A percentile compares a stretch with the other conserved stretches of the same genome.
Evolutionary conservation across 2,113 vertebrate genomes (phyloP).

Genomic region (Epinephelus moara): DNA sequence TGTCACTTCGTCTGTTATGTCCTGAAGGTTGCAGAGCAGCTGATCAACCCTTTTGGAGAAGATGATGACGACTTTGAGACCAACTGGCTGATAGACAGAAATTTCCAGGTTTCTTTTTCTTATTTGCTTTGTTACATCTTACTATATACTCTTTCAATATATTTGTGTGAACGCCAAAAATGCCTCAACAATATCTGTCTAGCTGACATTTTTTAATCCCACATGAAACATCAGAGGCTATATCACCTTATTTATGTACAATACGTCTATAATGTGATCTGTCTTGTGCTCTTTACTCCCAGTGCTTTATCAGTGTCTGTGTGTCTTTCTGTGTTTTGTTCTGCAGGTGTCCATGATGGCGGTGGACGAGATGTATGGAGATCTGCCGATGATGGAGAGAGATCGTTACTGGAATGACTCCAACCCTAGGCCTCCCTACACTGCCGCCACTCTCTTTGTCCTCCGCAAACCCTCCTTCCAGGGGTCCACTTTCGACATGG

Average conservation of each 20-base stretch:
- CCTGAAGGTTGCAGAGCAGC: slow-evolving; percentile 91
- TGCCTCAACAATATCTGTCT: not conserved
- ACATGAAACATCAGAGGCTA: too few relatives aligned
- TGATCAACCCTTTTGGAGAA: slow-evolving; percentile 95
- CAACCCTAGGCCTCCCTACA: slow-evolving; percentile 91
- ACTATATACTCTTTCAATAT: not conserved
- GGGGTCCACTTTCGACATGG: slow-evolving; percentile 94
- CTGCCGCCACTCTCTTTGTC: slow-evolving; percentile 88
- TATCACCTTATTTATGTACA: not conserved
- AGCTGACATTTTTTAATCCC: not conserved
- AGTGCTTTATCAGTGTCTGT: not conserved
- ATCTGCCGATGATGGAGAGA: slow-evolving; percentile 89
- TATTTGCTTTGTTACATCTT: not conserved
- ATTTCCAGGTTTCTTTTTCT: slow-evolving; percentile 88
- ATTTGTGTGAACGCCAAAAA: not conserved
- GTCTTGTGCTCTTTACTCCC: too few relatives aligned
- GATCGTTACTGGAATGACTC: slow-evolving; percentile 92
- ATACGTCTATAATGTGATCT: not conserved
- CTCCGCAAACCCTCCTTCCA: slow-evolving; percentile 91
- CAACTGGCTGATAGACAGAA: slow-evolving; percentile 93
- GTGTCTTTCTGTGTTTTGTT: slow-evolving; percentile 5
- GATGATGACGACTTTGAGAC: slow-evolving; percentile 96
- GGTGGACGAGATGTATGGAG: slow-evolving; percentile 93
- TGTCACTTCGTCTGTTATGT: not conserved
- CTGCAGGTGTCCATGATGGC: slow-evolving; percentile 93